Evolutionary conservation across 2,113 vertebrate genomes (phyloP), one percentile per base, ranked within the genome.

Genomic region (Eubucco bourcierii): DNA sequence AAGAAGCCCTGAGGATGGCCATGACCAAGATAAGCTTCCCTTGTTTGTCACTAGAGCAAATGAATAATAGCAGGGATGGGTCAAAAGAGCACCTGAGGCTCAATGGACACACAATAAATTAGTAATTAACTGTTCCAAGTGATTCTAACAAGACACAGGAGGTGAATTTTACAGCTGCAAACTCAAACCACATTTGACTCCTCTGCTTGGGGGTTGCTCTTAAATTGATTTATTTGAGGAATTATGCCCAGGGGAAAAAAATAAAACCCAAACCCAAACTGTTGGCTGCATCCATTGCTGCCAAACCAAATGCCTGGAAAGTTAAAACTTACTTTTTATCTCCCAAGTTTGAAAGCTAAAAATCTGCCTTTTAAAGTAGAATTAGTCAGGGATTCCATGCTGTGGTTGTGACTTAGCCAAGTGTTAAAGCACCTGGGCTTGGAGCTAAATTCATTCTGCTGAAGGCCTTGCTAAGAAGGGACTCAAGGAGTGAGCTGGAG

Each of bases 51-150:
- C 34, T 17, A 33, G 24, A 56, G 47, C n/a, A 85, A 74, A 61
- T 0, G 3, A 73, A 12, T 19, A 73, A 12, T 19, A 47, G 44
- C 64, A 25, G 0, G 2, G 12, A 8, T 9, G 73, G 25, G 4
- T 7, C 13, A 12, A 31, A 14, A 64, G 33, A 76, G 17, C 71
- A 24, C 47, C 23, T 27, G 9, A 44, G 31, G 10, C 29, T 19
- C 75, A 23, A 10, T 7, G 44, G 46, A 55, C 41, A 76, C 29
- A 23, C 23, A 37, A 47, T 72, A 55, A 64, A 23, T 10, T 5
- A 66, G 12, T 18, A n/a, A 31, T 0, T 9, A 84, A 53, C 59
- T 80, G 15, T 59, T 59, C 74, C 28, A 24, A 56, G 37, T 66
- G 56, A 9, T 17, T 67, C 70, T 25, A 60, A 12, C 67, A n/a